Conservation (phyloP, 2,888 invertebrate genomes). For the Omphaloscelis lunosa region DNA sequence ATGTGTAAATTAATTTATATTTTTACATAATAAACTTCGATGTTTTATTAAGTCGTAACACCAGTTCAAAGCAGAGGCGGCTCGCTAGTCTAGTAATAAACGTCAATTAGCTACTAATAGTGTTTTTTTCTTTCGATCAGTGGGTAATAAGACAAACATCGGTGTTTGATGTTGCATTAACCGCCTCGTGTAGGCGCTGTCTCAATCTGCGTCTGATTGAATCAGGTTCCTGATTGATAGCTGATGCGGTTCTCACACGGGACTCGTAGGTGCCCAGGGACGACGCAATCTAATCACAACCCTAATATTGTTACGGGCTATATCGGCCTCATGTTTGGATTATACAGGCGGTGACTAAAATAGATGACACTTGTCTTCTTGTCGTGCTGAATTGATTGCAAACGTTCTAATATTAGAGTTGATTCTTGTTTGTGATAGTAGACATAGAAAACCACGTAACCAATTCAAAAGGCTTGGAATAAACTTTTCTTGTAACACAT, state of each 20-base stretch:
- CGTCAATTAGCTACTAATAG: background rate
- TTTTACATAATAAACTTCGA: background rate
- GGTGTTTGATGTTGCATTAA: constrained; percentile 46
- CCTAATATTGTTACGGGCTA: constrained; percentile 60
- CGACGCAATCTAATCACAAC: constrained; percentile 62
- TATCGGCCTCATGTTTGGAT: constrained; percentile 41
- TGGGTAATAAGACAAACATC: constrained; percentile 14
- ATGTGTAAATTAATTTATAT: background rate
- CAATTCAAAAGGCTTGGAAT: background rate
- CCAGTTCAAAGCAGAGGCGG: background rate
- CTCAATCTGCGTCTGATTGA: constrained; percentile 62
- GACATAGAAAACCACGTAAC: background rate
- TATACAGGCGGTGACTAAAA: constrained; percentile 26
- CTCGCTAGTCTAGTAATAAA: background rate
- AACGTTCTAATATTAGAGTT: background rate
- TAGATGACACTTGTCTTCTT: constrained; percentile 28
- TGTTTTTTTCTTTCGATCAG: constrained; percentile 2
- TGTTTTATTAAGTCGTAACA: background rate
- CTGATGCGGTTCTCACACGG: constrained; percentile 58
- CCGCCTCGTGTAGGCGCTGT: constrained; percentile 11
- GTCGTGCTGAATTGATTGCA: constrained; percentile 4
- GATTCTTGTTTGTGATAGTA: background rate
- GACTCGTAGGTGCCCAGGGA: constrained; percentile 52
- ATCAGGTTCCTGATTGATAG: constrained; percentile 66
- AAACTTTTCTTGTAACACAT: background rate